Percentiles rank a stretch among this genome's conserved stretches.
These are phyloP conservation scores for Cenopis cana DNA, from an alignment of 2,888 invertebrate species.

Conservation along the genomic window DNA sequence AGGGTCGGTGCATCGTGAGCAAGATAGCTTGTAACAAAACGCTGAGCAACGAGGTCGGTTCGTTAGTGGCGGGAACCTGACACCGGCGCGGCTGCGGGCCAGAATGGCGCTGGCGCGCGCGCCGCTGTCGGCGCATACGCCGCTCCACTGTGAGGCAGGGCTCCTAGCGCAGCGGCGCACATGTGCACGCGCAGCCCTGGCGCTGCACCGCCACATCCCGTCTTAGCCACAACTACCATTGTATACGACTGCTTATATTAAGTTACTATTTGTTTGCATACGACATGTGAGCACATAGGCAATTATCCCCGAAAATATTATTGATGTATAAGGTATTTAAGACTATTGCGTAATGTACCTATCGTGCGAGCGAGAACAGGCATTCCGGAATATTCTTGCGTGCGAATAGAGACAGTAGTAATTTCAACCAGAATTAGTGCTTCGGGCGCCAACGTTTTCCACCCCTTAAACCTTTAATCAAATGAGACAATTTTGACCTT, in stretches of 20 bases:
- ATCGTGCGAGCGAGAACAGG: too few species aligned
- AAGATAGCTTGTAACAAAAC: slow-evolving; percentile 15
- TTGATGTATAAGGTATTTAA: too few species aligned
- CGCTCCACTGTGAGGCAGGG: too few species aligned
- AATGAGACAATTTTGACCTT: too few species aligned
- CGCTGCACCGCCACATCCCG: slow-evolving; percentile 26
- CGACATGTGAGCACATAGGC: not conserved
- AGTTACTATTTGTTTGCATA: not conserved
- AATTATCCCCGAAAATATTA: not conserved
- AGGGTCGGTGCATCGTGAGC: not conserved
- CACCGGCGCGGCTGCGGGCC: slow-evolving; percentile 10
- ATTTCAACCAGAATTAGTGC: too few species aligned
- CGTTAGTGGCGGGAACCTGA: slow-evolving; percentile 30
- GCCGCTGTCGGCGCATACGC: not conserved
- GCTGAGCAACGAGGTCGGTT: slow-evolving; percentile 38
- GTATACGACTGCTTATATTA: not conserved
- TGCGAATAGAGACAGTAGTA: too few species aligned
- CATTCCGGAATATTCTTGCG: too few species aligned
- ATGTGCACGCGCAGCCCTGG: slow-evolving; percentile 17
- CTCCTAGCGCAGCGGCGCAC: slow-evolving; percentile 1
- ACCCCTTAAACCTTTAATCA: too few species aligned
- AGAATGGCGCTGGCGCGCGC: not conserved
- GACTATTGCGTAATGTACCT: not conserved
- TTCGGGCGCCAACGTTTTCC: too few species aligned
- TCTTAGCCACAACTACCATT: slow-evolving; percentile 6